Percentiles rank a stretch among this genome's conserved stretches.
Conservation (phyloP, 2,113 vertebrate genomes). For the Erinaceus europaeus region DNA sequence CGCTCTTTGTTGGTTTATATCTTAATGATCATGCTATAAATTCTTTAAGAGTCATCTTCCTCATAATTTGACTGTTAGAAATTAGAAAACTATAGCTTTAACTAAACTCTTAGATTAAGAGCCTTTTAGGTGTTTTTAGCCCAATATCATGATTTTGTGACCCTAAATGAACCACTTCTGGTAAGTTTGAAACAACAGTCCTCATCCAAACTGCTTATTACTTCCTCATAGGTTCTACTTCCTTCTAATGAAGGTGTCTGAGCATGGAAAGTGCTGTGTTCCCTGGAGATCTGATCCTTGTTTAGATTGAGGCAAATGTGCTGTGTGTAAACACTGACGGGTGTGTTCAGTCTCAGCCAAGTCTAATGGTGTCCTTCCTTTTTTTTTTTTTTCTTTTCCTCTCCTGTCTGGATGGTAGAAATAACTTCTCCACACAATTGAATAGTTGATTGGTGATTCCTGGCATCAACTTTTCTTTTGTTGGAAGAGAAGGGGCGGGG, state of each 20-base stretch:
- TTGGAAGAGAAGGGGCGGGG: not conserved
- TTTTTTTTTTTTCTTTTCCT: not conserved
- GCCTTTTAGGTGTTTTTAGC: too few species aligned
- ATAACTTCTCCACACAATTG: not conserved
- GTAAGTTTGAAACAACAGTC: slow-evolving; percentile 5
- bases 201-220: not conserved
- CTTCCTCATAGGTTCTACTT: not conserved
- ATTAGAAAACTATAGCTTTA: not conserved
- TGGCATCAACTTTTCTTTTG: not conserved
- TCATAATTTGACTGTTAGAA: not conserved
- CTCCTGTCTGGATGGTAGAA: not conserved
- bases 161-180: not conserved
- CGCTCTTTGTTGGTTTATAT: not conserved
- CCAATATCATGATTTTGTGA: not conserved
- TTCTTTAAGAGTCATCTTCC: not conserved
- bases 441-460: not conserved
- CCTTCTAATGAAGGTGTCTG: not conserved
- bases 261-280: not conserved
- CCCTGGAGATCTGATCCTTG: not conserved
- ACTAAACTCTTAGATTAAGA: too few species aligned
- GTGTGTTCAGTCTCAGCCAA: not conserved
- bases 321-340: not conserved
- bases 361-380: not conserved
- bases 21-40: not conserved
- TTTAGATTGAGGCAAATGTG: not conserved